Conservation (phyloP, 2,113 vertebrate genomes). For the Nansenia antarctica region DNA sequence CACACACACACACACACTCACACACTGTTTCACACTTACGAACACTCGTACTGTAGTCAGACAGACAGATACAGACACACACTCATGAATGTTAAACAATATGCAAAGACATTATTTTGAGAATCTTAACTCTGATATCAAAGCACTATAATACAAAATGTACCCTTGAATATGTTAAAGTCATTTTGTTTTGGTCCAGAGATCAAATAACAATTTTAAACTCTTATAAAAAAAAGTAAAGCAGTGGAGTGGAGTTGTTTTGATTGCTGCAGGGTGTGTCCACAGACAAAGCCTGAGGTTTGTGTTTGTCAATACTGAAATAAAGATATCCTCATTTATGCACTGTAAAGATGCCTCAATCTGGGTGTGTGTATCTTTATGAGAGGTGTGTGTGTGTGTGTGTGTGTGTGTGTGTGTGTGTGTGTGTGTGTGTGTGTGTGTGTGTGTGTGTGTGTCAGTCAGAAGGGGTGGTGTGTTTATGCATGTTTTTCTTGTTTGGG, state of each 20-base stretch:
- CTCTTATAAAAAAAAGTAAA: not conserved
- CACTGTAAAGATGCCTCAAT: slow-evolving; percentile 27
- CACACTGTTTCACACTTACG: not conserved
- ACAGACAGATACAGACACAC: not conserved
- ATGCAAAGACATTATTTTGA: slow-evolving; percentile 5
- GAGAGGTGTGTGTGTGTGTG: not conserved
- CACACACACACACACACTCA: slow-evolving; percentile 3
- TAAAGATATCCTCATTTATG: slow-evolving; percentile 58
- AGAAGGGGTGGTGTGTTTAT: not conserved
- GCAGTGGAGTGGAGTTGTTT: not conserved
- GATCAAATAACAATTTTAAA: not conserved
- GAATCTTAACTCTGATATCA: slow-evolving; percentile 1
- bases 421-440: not conserved
- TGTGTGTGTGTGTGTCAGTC: not conserved
- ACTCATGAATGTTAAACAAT: not conserved
- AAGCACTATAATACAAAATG: not conserved
- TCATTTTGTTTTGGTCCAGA: not conserved
- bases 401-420: slow-evolving; percentile 1
- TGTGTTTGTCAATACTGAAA: slow-evolving; percentile 59
- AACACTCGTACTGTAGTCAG: not conserved
- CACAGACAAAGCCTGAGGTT: slow-evolving; percentile 25
- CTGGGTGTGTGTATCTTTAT: not conserved
- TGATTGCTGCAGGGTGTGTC: slow-evolving; percentile 41
- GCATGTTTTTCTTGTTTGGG: no score
- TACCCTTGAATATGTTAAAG: not conserved